Conservation (phyloP, 2,797 vertebrate genomes). For the Platalea minor region DNA sequence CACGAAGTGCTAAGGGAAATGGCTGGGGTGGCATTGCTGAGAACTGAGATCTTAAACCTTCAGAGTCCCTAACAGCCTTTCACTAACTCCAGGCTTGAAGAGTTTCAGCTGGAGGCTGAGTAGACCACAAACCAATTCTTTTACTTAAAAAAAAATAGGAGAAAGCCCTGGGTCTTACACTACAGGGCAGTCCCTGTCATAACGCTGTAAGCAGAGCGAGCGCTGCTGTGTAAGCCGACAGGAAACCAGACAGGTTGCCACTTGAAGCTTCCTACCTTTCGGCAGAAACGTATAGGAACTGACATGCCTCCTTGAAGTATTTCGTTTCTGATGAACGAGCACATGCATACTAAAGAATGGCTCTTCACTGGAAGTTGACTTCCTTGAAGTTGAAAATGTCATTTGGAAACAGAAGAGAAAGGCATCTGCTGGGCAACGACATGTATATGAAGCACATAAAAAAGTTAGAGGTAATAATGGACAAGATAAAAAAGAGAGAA, state of each 20-base stretch:
- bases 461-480: neutral
- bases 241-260: neutral
- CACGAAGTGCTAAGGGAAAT: fast-evolving
- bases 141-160: neutral
- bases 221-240: neutral
- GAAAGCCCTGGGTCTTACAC: neutral
- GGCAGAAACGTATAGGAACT: neutral
- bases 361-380: neutral
- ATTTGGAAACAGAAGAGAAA: neutral
- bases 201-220: neutral
- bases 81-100: neutral
- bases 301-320: neutral
- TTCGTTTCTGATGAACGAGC: neutral
- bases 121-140: neutral
- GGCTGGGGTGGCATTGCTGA: fast-evolving
- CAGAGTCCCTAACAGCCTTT: neutral
- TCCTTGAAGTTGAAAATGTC: neutral
- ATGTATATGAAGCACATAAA: neutral
- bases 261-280: neutral
- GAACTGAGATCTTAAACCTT: neutral
- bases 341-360: neutral
- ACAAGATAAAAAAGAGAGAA: neutral
- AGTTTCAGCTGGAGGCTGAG: neutral
- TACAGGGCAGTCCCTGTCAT: neutral
- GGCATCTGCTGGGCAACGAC: neutral